A percentile compares a stretch with the other conserved stretches of the same genome.
Evolutionary conservation across 64 coral and sea anemone species (phyloP).

Genomic region (Pocillopora damicornis): DNA sequence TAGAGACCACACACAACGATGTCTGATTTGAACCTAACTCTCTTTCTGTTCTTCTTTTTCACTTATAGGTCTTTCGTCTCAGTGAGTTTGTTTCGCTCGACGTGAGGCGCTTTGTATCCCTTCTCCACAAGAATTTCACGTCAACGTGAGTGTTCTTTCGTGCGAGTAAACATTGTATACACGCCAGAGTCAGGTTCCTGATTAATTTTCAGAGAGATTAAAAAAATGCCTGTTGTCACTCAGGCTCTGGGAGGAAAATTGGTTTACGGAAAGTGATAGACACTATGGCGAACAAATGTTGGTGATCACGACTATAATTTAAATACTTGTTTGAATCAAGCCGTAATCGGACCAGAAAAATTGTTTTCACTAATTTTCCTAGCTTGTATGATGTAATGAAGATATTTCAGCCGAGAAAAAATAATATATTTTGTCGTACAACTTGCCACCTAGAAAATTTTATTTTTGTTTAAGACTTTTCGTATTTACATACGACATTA

Average conservation of each 20-base stretch:
- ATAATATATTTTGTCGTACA: conserved; percentile 50
- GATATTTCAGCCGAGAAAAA: conserved; percentile 40
- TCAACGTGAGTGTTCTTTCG: conserved; percentile 65
- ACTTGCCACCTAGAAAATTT: conserved; percentile 36
- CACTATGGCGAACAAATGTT: conserved; percentile 20
- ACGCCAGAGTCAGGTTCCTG: conserved; percentile 25
- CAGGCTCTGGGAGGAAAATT: conserved; percentile 29
- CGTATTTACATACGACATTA: conserved; percentile 76
- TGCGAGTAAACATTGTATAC: conserved; percentile 36
- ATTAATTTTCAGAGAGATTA: conserved; percentile 66
- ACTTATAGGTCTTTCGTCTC: conserved; percentile 77
- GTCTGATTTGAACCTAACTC: neutral
- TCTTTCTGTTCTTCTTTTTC: conserved; percentile 27
- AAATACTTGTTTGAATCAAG: conserved; percentile 9
- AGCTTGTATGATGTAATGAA: conserved; percentile 40
- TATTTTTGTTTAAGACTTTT: conserved; percentile 59
- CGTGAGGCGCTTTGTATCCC: conserved; percentile 74
- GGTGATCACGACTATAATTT: conserved; percentile 25
- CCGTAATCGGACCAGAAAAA: conserved; percentile 15
- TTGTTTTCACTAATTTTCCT: conserved; percentile 44
- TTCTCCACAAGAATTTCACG: conserved; percentile 92
- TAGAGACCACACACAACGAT: conserved; percentile 37
- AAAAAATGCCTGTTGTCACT: conserved; percentile 61
- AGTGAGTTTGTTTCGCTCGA: conserved; percentile 90
- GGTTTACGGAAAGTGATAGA: conserved; percentile 2